These are phyloP conservation scores for Neelides sp. DNA, from an alignment of 1,140 invertebrate genomes.

Conservation along the genomic window DNA sequence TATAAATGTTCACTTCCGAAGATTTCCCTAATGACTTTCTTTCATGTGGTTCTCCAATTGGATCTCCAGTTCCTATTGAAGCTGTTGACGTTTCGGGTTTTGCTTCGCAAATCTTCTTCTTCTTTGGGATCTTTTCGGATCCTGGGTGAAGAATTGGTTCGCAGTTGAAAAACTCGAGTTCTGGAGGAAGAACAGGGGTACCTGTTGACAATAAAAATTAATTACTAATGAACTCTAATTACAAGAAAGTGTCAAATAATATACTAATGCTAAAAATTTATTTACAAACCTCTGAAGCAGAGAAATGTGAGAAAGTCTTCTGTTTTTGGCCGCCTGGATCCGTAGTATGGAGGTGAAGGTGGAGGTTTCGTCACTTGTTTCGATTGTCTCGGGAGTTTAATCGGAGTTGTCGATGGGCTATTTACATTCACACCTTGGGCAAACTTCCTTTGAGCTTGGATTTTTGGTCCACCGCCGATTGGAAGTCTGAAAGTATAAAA, in stretches of 20 bases:
- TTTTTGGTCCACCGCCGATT: slow-evolving; percentile 36
- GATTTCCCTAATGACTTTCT: slow-evolving; percentile 1
- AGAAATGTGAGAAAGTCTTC: slow-evolving; percentile 83
- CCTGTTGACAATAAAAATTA: slow-evolving; percentile 37
- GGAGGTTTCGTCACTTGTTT: slow-evolving; percentile 36
- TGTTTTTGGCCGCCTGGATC: slow-evolving; percentile 61
- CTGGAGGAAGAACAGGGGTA: slow-evolving; percentile 56
- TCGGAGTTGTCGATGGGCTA: slow-evolving; percentile 42
- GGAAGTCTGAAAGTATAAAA: background rate
- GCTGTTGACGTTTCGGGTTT: background rate
- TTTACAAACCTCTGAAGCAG: slow-evolving; percentile 58
- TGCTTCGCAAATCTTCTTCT: background rate
- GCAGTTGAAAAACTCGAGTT: slow-evolving; percentile 61
- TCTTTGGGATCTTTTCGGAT: background rate
- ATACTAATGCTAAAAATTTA: background rate
- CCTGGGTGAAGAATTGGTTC: slow-evolving; percentile 28
- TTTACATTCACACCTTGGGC: slow-evolving; percentile 56
- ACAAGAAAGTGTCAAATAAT: background rate
- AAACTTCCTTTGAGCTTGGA: slow-evolving; percentile 82
- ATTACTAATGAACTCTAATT: slow-evolving; percentile 7
- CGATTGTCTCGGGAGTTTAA: slow-evolving; percentile 45
- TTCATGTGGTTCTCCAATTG: slow-evolving; percentile 1
- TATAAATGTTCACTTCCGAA: too few species aligned
- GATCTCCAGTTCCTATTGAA: background rate
- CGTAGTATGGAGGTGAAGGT: slow-evolving; percentile 47